phyloP scores from a whole-genome alignment of 2,888 invertebrate species.

The Dicycla oo region DNA sequence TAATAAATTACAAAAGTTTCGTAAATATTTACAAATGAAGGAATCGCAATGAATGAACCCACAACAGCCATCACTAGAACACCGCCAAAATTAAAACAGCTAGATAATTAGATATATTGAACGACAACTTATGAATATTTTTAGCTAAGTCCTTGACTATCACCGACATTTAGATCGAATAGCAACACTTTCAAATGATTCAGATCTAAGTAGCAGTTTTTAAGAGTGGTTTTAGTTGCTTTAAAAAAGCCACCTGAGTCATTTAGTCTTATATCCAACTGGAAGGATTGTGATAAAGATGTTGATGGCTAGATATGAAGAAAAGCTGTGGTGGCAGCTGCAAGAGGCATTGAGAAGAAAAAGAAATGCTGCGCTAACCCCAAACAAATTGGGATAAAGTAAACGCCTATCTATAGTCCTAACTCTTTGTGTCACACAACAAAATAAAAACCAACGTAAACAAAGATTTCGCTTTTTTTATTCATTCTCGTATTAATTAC shows the following conservation, averaged over 20 bases:
- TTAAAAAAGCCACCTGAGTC: neutral
- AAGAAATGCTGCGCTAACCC: neutral
- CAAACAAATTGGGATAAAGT: neutral
- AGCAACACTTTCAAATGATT: slow-evolving; percentile 50
- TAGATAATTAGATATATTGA: slow-evolving; percentile 7
- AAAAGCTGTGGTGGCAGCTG: neutral
- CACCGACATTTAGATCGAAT: slow-evolving; percentile 42
- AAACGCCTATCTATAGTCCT: no score
- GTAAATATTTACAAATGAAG: slow-evolving; percentile 2
- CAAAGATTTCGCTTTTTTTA: no score
- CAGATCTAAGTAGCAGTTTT: slow-evolving; percentile 21
- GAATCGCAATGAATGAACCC: slow-evolving; percentile 3
- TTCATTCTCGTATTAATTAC: no score
- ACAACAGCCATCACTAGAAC: neutral
- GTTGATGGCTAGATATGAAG: neutral
- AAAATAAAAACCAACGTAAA: no score
- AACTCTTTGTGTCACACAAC: no score
- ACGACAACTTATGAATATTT: slow-evolving; percentile 23
- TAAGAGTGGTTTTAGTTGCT: neutral
- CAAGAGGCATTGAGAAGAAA: neutral
- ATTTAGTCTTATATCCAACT: neutral
- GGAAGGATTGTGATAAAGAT: neutral
- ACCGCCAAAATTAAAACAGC: neutral
- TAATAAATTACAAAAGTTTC: slow-evolving; percentile 9
- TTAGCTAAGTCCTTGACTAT: slow-evolving; percentile 50